These are phyloP conservation scores for Cantharis nigra DNA, from an alignment of 2,888 invertebrate species.

Conservation along the genomic window DNA sequence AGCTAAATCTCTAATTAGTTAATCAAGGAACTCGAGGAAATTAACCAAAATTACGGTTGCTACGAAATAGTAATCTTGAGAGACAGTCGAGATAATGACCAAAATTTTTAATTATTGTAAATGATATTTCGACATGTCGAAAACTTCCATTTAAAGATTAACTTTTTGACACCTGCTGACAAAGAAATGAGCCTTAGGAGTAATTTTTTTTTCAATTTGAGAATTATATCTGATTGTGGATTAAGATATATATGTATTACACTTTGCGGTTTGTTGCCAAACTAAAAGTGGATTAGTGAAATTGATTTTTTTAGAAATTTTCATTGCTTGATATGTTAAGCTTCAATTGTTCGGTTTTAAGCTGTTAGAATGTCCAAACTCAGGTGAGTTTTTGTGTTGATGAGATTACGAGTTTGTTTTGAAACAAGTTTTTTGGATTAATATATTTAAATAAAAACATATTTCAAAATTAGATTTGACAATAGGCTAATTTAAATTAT, in stretches of 20 bases:
- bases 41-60: not conserved
- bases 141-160: conserved; percentile 16
- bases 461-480: not conserved
- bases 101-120: conserved; percentile 16
- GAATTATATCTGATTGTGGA: not conserved
- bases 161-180: conserved; percentile 26
- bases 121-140: conserved; percentile 9
- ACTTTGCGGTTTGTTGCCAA: not conserved
- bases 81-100: not conserved
- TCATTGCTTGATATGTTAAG: not conserved
- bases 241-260: not conserved
- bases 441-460: not conserved
- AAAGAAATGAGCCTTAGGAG: conserved; percentile 3
- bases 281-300: not conserved
- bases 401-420: not conserved
- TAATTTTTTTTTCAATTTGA: not conserved
- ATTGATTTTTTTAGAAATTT: not conserved
- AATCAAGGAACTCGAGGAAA: not conserved
- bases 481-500: not conserved
- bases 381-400: not conserved
- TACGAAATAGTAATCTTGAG: not conserved
- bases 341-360: not conserved
- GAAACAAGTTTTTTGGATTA: not conserved
- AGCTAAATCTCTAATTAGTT: not conserved
- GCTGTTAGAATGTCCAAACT: not conserved